Evolutionary conservation across 2,113 vertebrate species (phyloP).

Genomic region (Caloenas nicobarica): DNA sequence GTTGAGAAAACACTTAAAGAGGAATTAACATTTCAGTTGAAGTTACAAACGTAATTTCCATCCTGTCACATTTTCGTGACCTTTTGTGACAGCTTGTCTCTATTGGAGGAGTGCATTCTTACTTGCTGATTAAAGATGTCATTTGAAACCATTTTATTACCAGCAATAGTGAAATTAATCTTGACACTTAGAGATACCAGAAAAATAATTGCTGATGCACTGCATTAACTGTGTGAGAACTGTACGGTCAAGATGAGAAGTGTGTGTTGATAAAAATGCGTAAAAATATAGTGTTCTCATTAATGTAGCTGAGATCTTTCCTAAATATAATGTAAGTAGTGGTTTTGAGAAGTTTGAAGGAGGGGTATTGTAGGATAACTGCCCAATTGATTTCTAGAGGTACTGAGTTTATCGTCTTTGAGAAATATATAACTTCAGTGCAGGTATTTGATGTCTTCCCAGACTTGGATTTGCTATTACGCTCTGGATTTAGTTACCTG

Average conservation of each 20-base stretch:
- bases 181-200: slow-evolving; percentile 85
- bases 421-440: neutral
- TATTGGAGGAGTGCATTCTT: slow-evolving; percentile 84
- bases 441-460: neutral
- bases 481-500: neutral
- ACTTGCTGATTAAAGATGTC: slow-evolving; percentile 90
- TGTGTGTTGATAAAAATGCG: neutral
- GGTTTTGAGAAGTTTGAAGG: neutral
- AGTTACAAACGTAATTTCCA: slow-evolving; percentile 88
- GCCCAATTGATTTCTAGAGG: neutral
- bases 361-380: neutral
- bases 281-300: neutral
- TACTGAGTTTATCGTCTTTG: neutral
- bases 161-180: slow-evolving; percentile 85
- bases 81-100: slow-evolving; percentile 90
- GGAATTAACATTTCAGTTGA: slow-evolving; percentile 88
- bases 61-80: slow-evolving; percentile 90
- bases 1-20: slow-evolving; percentile 78
- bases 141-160: slow-evolving; percentile 94
- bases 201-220: slow-evolving; percentile 93
- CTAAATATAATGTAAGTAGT: neutral
- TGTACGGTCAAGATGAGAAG: slow-evolving; percentile 52
- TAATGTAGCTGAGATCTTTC: neutral
- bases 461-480: neutral
- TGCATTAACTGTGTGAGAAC: slow-evolving; percentile 72